Conservation (phyloP, 2,888 invertebrate species). For the Clunio marinus region DNA sequence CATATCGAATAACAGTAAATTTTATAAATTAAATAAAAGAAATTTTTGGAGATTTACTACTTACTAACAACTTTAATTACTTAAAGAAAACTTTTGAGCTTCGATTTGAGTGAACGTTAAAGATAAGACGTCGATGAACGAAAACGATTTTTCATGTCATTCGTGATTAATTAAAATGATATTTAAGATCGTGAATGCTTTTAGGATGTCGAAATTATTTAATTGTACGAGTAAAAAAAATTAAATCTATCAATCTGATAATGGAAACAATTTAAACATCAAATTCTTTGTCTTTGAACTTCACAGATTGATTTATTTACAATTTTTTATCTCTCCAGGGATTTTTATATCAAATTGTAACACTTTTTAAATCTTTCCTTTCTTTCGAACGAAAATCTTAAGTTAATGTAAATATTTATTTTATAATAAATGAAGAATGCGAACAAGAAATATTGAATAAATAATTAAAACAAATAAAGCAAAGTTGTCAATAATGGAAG, state of each 20-base stretch:
- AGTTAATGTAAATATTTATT: constrained; percentile 27
- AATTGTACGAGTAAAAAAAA: background rate
- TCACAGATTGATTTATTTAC: constrained; percentile 32
- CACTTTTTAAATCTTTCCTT: background rate
- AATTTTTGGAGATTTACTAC: background rate
- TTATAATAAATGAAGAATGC: constrained; percentile 5
- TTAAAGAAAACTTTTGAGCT: too few species aligned
- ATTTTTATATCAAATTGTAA: constrained; percentile 1
- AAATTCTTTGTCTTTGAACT: background rate
- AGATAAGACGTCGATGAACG: too few species aligned
- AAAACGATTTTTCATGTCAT: constrained; percentile 24
- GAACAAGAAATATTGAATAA: background rate
- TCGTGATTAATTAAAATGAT: constrained; percentile 11
- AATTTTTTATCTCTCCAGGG: constrained; percentile 30
- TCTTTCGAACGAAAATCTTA: background rate
- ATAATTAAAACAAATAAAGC: background rate
- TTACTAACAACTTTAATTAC: background rate
- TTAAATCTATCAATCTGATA: constrained; percentile 29
- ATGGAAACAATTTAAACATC: background rate
- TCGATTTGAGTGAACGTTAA: too few species aligned
- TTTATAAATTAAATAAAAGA: constrained; percentile 17
- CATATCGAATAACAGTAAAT: constrained; percentile 31
- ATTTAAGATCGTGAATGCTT: background rate
- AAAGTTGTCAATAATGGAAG: too few species aligned
- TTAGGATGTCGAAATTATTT: background rate